Percentiles rank a stretch among this genome's conserved stretches.
phyloP scores from a whole-genome alignment of 1,140 invertebrate species.

The Theocolax elegans region DNA sequence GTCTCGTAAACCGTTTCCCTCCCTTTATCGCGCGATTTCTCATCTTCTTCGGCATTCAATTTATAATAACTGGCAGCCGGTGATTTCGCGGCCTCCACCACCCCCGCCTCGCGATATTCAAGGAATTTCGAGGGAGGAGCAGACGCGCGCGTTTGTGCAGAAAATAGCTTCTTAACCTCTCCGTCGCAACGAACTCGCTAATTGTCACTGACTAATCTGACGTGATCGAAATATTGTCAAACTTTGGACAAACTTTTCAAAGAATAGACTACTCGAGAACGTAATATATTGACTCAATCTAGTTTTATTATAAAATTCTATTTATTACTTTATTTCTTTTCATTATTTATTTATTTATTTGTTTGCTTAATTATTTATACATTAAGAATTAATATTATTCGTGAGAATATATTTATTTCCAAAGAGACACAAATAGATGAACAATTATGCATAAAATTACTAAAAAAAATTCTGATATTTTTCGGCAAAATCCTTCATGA shows the following conservation, averaged over 20 bases:
- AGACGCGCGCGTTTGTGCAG: conserved; percentile 58
- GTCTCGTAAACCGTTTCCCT: conserved; percentile 49
- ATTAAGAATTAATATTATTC: too few species aligned
- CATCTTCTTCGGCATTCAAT: conserved; percentile 60
- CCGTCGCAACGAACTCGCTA: conserved; percentile 40
- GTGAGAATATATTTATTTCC: too few species aligned
- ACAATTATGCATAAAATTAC: too few species aligned
- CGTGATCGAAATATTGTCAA: not conserved
- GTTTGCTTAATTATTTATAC: too few species aligned
- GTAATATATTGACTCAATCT: too few species aligned
- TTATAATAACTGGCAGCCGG: conserved; percentile 60
- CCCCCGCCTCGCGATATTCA: not conserved
- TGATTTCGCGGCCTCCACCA: conserved; percentile 52
- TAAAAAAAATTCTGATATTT: too few species aligned
- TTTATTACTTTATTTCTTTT: too few species aligned
- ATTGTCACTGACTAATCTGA: conserved; percentile 7
- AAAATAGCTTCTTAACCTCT: conserved; percentile 58
- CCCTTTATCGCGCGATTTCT: conserved; percentile 50
- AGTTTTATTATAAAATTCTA: too few species aligned
- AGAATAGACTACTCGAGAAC: too few species aligned
- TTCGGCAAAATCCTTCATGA: too few species aligned
- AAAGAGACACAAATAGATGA: too few species aligned
- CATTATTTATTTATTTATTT: too few species aligned
- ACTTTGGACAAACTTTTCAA: not conserved
- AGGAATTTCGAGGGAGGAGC: conserved; percentile 49